Evolutionary conservation across 2,888 invertebrate genomes (phyloP).

Genomic region (Lepetodrilus schrolli): DNA sequence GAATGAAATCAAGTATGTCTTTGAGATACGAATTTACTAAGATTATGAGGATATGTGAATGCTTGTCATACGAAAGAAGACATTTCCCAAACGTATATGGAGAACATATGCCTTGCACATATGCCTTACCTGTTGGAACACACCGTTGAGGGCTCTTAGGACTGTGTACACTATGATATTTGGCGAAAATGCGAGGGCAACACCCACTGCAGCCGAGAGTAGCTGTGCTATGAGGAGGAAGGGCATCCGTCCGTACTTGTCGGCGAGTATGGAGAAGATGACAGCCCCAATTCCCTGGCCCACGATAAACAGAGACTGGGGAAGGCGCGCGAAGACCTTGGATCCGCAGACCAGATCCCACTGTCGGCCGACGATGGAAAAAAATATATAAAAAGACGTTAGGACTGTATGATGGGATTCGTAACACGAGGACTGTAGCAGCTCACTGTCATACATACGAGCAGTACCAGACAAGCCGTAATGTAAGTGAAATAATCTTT

Average conservation of each 20-base stretch:
- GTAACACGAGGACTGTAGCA: too few relatives aligned
- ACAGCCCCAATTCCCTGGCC: not conserved
- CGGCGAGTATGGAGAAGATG: not conserved
- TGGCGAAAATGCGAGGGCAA: not conserved
- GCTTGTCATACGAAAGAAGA: too few relatives aligned
- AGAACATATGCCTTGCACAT: too few relatives aligned
- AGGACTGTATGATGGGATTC: too few relatives aligned
- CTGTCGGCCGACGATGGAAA: not conserved
- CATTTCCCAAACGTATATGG: too few relatives aligned
- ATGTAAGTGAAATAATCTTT: not conserved
- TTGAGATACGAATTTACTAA: too few relatives aligned
- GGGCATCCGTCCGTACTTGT: not conserved
- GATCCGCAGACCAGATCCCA: not conserved
- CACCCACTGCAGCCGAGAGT: not conserved
- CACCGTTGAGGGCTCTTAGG: not conserved
- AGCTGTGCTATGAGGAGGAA: not conserved
- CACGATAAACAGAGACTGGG: slow-evolving; percentile 5
- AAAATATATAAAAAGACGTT: too few relatives aligned
- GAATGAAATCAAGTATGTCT: too few relatives aligned
- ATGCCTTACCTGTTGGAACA: slow-evolving; percentile 26
- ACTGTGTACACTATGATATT: not conserved
- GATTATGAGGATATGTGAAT: too few relatives aligned
- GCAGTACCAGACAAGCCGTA: too few relatives aligned
- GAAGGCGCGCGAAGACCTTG: not conserved
- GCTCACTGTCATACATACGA: too few relatives aligned